Base-by-base conservation (phyloP, 2,797 vertebrate species). In the Setipinna tenuifilis region DNA sequence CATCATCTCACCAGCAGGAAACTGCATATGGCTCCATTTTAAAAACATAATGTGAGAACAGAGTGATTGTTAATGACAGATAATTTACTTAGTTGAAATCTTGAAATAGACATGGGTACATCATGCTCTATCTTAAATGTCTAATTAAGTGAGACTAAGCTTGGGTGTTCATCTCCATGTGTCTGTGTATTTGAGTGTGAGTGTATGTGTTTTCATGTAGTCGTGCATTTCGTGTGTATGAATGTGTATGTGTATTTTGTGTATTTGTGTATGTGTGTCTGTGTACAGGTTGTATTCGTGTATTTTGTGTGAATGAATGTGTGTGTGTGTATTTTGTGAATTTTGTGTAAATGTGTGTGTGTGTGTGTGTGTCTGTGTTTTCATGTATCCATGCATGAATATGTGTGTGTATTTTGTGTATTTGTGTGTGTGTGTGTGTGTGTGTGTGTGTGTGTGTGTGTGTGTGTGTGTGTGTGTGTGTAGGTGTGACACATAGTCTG, bases 401-500 rank as follows among this genome's bases (percentile, higher is more conserved):
- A 7, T 54, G 50, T 54, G 50, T 54, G 50, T 54, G 50, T 54
- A 7, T n/a, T n/a, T n/a, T 54, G 50, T 54, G 50, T 54, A 14
- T 54, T 9, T 54, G 50, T 54, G 50, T 54, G 50, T 54, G 50
- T 54, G 2, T 54, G 50, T 54, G 50, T 54, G 50, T 54, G 50
- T 54, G 50, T 87, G 65, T 84, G 41, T 82, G 75, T 62, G 50
- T 81, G 78, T 83, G 84, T 58, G 83, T 86, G 65, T 88, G 65
- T 86, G 78, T 85, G 82, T 83, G 35, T 83, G 50, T 87, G 82
- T 85, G 62, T 81, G 83, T 86, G 68, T 81, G 83, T 59, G 82
- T 28, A 21, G 11, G 65, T 71, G 25, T 2, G 10, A 31, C 28
- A 31, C 65, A 28, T 14, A 71, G 23, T 71, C 16, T 85, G 41